Evolutionary conservation across 2,888 invertebrate species (phyloP).

Genomic region (Cataglyphis rosenhaueri): DNA sequence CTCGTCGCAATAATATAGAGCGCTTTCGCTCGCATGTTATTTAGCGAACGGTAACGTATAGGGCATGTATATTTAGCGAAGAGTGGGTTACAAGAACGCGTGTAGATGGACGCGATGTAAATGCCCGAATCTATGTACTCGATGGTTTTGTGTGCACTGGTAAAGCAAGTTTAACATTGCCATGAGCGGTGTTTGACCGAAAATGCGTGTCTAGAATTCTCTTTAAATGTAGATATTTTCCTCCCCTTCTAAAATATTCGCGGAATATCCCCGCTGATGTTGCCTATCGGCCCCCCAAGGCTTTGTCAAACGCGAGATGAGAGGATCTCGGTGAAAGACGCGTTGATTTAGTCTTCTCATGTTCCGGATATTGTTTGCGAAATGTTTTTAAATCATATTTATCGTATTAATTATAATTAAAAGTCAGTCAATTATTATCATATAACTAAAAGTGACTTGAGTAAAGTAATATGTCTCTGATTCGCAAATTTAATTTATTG

Average conservation of each 20-base stretch:
- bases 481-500: neutral
- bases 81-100: conserved; percentile 48
- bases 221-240: neutral
- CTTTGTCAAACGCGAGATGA: neutral
- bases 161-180: conserved; percentile 49
- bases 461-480: neutral
- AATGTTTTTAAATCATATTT: neutral
- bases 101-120: conserved; percentile 42
- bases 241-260: neutral
- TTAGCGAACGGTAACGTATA: neutral
- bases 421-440: neutral
- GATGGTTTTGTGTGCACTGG: conserved; percentile 41
- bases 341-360: neutral
- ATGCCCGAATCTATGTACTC: conserved; percentile 36
- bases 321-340: neutral
- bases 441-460: neutral
- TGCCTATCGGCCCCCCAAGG: neutral
- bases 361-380: neutral
- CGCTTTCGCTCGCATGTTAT: conserved; percentile 29
- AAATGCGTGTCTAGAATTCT: conserved; percentile 12
- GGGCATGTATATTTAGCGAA: conserved; percentile 24
- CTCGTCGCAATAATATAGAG: conserved; percentile 24
- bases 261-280: neutral
- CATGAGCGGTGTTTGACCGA: conserved; percentile 41
- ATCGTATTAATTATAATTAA: neutral